Conservation (phyloP, 2,888 invertebrate genomes). For the Bhutanitis thaidina region DNA sequence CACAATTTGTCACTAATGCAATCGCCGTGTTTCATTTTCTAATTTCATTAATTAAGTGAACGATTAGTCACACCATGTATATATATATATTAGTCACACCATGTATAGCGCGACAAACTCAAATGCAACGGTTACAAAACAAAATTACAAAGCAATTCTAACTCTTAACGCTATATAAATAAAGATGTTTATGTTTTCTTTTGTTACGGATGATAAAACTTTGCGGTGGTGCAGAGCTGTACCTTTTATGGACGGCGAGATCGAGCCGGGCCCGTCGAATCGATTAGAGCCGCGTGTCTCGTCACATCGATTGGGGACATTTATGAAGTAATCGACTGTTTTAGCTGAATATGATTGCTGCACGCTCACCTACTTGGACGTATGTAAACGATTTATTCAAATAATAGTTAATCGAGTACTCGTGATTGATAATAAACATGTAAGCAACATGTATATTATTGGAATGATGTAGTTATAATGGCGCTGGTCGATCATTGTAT, state of each 20-base stretch:
- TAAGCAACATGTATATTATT: too few species aligned
- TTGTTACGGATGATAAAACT: not conserved
- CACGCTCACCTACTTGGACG: not conserved
- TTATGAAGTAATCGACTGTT: conserved; percentile 56
- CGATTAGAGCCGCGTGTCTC: conserved; percentile 51
- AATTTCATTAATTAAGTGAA: conserved; percentile 40
- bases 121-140: not conserved
- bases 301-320: conserved; percentile 55
- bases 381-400: conserved; percentile 1
- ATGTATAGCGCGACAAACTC: conserved; percentile 10
- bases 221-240: conserved; percentile 12
- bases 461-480: too few species aligned
- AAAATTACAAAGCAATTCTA: too few species aligned
- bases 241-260: conserved; percentile 32
- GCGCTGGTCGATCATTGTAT: too few species aligned
- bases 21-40: conserved; percentile 33
- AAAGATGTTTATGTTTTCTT: not conserved
- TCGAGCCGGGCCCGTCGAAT: conserved; percentile 45
- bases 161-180: not conserved
- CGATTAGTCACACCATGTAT: conserved; percentile 33
- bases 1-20: conserved; percentile 36
- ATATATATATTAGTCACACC: too few species aligned
- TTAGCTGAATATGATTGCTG: conserved; percentile 17
- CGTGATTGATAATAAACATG: too few species aligned
- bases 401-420: conserved; percentile 12